phyloP scores from a whole-genome alignment of 2,113 vertebrate species.

The Colistium nudipinnis region DNA sequence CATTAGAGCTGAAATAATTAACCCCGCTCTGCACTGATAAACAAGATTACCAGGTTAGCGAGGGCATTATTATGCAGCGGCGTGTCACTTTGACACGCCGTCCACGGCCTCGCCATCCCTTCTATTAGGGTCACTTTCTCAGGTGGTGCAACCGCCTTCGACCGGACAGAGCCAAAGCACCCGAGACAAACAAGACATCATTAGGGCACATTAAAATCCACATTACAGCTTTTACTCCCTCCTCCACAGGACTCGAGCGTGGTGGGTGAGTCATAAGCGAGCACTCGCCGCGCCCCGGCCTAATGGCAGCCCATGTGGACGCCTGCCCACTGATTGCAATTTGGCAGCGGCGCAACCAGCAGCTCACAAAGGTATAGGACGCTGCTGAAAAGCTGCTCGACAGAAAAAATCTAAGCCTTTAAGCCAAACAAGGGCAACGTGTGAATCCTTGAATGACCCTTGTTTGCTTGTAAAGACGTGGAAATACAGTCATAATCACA shows the following conservation, averaged over 20 bases:
- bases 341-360: conserved; percentile 53
- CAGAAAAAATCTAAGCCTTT: conserved; percentile 11
- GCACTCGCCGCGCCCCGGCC: conserved; percentile 45
- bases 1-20: conserved; percentile 14
- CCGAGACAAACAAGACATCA: conserved; percentile 65
- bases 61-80: conserved; percentile 26
- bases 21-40: conserved; percentile 2
- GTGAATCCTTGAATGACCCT: conserved; percentile 46
- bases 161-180: conserved; percentile 15
- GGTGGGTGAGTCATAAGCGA: conserved; percentile 67
- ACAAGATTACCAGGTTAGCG: conserved; percentile 64
- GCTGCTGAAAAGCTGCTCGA: conserved; percentile 30
- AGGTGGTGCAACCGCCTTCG: conserved; percentile 61
- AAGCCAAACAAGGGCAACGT: conserved; percentile 43
- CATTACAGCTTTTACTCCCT: conserved; percentile 74
- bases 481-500: not conserved
- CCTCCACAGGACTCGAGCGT: conserved; percentile 60
- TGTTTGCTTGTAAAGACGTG: conserved; percentile 5
- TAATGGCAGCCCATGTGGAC: conserved; percentile 60
- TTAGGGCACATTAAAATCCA: conserved; percentile 81
- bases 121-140: conserved; percentile 49
- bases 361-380: conserved; percentile 49
- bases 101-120: conserved; percentile 43
- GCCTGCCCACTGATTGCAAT: conserved; percentile 64
- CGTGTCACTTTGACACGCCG: conserved; percentile 44